These are phyloP conservation scores for Eurois occulta DNA, from an alignment of 2,888 invertebrate genomes.

Conservation along the genomic window DNA sequence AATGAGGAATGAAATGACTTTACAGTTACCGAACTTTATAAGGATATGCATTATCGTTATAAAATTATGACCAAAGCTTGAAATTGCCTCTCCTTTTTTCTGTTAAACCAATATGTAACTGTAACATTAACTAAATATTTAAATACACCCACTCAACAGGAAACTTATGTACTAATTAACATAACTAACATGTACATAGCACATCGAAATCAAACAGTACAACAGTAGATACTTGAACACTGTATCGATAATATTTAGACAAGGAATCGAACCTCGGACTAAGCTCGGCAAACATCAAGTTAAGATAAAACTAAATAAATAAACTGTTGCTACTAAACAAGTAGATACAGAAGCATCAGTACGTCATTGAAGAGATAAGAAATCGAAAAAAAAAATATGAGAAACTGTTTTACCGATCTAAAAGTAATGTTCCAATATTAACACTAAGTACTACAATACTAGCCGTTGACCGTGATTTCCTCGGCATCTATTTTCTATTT, in stretches of 20 bases:
- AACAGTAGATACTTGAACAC: constrained; percentile 14
- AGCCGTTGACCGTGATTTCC: background rate
- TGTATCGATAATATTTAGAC: constrained; percentile 54
- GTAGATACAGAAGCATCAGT: constrained; percentile 29
- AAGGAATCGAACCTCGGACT: constrained; percentile 40
- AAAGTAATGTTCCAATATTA: background rate
- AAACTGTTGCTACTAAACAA: constrained; percentile 20
- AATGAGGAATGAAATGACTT: background rate
- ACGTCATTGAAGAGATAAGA: background rate
- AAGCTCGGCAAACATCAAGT: constrained; percentile 38
- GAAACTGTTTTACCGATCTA: too few species aligned
- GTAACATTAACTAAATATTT: background rate
- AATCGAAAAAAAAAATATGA: background rate
- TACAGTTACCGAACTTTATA: background rate
- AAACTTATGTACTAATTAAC: constrained; percentile 6
- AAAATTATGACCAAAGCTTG: background rate
- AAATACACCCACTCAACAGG: constrained; percentile 22
- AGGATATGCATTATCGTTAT: background rate
- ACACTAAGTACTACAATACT: background rate
- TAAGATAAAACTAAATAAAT: constrained; percentile 49
- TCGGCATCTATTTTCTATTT: background rate
- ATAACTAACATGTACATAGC: constrained; percentile 23
- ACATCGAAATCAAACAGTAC: constrained; percentile 29
- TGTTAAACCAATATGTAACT: constrained; percentile 1
- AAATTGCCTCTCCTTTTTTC: background rate